Evolutionary conservation across 2,797 vertebrate genomes (phyloP).

Genomic region (Echiichthys vipera): DNA sequence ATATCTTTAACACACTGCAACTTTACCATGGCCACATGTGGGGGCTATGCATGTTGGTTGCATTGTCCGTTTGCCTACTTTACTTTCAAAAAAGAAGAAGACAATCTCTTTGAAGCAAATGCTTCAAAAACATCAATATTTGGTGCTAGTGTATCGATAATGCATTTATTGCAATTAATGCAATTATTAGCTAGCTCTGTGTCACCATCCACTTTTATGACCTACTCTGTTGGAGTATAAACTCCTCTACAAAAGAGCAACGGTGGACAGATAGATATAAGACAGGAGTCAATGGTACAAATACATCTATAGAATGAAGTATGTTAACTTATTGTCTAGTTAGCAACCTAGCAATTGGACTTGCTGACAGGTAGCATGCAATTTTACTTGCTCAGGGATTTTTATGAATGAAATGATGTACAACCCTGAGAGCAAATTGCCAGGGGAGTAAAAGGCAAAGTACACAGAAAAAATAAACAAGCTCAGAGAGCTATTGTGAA

Average conservation of each 20-base stretch:
- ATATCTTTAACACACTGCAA: too few species aligned
- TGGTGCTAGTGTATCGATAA: too few species aligned
- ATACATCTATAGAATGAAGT: neutral
- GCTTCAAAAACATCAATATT: too few species aligned
- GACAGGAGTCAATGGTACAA: neutral
- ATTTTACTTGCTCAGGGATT: neutral
- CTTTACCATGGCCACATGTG: too few species aligned
- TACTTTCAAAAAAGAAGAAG: too few species aligned
- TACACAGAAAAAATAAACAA: neutral
- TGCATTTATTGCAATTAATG: too few species aligned
- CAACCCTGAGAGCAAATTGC: neutral
- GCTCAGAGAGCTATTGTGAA: neutral
- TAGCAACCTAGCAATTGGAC: neutral
- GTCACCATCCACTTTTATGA: neutral
- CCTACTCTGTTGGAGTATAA: neutral
- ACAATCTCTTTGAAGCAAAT: too few species aligned
- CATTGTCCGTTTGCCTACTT: too few species aligned
- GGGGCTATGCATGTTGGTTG: too few species aligned
- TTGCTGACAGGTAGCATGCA: neutral
- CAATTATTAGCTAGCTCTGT: neutral
- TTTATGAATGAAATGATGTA: neutral
- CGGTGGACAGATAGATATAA: neutral
- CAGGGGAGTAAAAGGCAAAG: neutral
- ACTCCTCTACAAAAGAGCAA: neutral
- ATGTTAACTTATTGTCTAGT: neutral